Percentiles rank a stretch among this genome's conserved stretches.
Conservation (phyloP, 2,113 vertebrate genomes). For the Microcebus lehilahytsara region DNA sequence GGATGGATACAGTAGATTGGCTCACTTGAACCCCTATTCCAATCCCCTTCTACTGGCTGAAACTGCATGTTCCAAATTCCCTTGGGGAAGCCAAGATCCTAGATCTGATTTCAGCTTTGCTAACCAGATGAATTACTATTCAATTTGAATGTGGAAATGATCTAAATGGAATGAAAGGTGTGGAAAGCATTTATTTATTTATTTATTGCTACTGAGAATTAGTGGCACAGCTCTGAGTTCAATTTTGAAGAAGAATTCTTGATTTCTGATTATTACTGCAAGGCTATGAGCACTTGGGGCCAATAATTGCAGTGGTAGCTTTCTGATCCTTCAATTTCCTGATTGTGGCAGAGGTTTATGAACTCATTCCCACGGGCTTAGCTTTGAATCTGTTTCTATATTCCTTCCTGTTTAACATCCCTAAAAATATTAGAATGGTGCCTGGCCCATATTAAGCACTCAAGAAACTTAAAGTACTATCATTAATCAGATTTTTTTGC, state of each 20-base stretch:
- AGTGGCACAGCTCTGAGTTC: not conserved
- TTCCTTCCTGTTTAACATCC: not conserved
- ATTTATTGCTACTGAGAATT: not conserved
- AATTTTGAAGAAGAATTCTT: not conserved
- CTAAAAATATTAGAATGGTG: not conserved
- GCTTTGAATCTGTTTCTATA: not conserved
- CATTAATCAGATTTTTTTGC: not conserved
- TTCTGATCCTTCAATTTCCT: not conserved
- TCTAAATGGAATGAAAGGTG: not conserved
- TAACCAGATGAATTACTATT: not conserved
- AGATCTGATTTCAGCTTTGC: not conserved
- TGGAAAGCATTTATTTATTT: not conserved
- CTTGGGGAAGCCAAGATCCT: not conserved
- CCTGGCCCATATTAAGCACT: not conserved
- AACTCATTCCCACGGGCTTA: not conserved
- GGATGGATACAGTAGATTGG: not conserved
- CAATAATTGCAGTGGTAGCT: not conserved
- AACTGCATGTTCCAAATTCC: not conserved
- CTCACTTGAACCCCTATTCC: not conserved
- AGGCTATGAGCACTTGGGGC: not conserved
- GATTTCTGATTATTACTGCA: not conserved
- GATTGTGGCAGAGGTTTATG: not conserved
- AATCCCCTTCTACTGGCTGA: not conserved
- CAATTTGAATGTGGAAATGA: not conserved
- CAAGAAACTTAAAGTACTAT: not conserved